Evolutionary conservation across 1,140 invertebrate species (phyloP).

Genomic region (Trachelipus rathkii): DNA sequence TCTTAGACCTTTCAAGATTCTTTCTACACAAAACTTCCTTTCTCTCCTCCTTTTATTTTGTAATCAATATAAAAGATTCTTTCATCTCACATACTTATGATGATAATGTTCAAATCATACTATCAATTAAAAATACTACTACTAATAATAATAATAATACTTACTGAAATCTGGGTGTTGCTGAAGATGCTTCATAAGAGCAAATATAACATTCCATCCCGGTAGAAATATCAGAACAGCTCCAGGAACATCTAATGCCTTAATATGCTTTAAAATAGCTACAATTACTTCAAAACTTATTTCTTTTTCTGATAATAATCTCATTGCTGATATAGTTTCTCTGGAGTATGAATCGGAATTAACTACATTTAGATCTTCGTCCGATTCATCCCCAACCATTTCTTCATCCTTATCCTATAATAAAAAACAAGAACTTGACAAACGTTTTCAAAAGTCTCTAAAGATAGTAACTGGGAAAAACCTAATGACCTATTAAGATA

Average conservation of each 20-base stretch:
- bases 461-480: neutral
- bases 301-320: conserved; percentile 78
- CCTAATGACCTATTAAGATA: neutral
- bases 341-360: conserved; percentile 50
- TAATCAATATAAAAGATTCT: too few relatives aligned
- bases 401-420: conserved; percentile 48
- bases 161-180: conserved; percentile 69
- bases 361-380: conserved; percentile 50
- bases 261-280: conserved; percentile 71
- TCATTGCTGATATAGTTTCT: conserved; percentile 67
- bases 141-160: neutral
- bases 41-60: too few relatives aligned
- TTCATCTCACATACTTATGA: too few relatives aligned
- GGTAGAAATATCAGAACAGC: conserved; percentile 88
- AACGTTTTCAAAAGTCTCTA: neutral
- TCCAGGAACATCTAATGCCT: conserved; percentile 65
- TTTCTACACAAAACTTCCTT: too few relatives aligned
- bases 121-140: too few relatives aligned
- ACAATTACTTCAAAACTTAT: conserved; percentile 84
- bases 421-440: neutral
- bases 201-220: conserved; percentile 92
- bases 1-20: too few relatives aligned
- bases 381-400: conserved; percentile 44
- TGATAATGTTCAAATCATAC: too few relatives aligned
- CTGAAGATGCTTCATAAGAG: conserved; percentile 78